A percentile compares a stretch with the other conserved stretches of the same genome.
Evolutionary conservation across 1,140 invertebrate genomes (phyloP).

Genomic region (Contarinia nasturtii): DNA sequence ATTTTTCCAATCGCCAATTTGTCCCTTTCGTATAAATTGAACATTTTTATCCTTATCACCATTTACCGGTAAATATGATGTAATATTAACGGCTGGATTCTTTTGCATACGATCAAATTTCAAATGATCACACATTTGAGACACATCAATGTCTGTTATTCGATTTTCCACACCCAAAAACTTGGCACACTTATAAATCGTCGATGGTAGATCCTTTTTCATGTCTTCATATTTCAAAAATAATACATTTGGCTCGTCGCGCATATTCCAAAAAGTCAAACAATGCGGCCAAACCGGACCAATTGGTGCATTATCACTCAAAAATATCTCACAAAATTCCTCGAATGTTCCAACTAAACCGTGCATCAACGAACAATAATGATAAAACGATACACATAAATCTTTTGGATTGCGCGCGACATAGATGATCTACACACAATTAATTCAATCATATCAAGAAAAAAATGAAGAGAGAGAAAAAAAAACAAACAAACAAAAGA

Average conservation of each 20-base stretch:
- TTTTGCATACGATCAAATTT: conserved; percentile 64
- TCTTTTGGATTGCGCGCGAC: conserved; percentile 86
- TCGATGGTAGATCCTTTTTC: conserved; percentile 45
- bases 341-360: conserved; percentile 50
- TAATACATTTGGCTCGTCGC: conserved; percentile 52
- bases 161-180: conserved; percentile 45
- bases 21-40: conserved; percentile 60
- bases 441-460: too few species aligned
- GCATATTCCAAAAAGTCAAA: conserved; percentile 48
- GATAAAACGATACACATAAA: conserved; percentile 77
- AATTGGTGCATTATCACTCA: conserved; percentile 45
- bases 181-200: conserved; percentile 43
- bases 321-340: conserved; percentile 63
- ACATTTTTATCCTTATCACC: conserved; percentile 28
- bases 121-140: conserved; percentile 47
- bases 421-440: conserved; percentile 64
- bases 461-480: background rate
- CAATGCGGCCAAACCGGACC: conserved; percentile 53
- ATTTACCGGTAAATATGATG: conserved; percentile 25
- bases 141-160: conserved; percentile 40
- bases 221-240: conserved; percentile 76
- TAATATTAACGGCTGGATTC: conserved; percentile 58
- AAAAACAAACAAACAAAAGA: too few species aligned
- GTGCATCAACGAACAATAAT: conserved; percentile 59
- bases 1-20: conserved; percentile 70